phyloP scores from a whole-genome alignment of 2,888 invertebrate species.

The Eristalis intricaria region DNA sequence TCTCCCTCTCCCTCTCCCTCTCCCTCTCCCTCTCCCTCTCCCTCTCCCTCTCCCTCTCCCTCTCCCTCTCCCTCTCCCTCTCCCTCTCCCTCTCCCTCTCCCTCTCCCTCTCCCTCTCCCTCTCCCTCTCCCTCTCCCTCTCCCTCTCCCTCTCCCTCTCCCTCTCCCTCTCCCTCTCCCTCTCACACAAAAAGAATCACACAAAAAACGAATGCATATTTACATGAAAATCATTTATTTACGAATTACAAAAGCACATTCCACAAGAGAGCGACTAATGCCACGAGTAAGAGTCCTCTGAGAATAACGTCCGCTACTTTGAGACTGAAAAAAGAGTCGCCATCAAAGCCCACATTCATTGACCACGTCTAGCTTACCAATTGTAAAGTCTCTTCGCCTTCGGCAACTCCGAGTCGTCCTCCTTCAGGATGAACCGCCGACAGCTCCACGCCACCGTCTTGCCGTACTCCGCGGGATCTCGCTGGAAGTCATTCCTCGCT shows the following conservation, averaged over 20 bases:
- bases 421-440: conserved; percentile 57
- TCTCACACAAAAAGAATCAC: too few species aligned
- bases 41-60: too few species aligned
- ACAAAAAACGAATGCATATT: too few species aligned
- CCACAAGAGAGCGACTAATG: neutral
- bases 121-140: too few species aligned
- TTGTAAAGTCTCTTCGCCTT: conserved; percentile 39
- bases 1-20: too few species aligned
- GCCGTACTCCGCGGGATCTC: conserved; percentile 44
- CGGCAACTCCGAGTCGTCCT: conserved; percentile 39
- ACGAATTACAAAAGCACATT: neutral
- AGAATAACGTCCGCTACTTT: conserved; percentile 16
- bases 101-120: too few species aligned
- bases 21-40: too few species aligned
- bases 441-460: conserved; percentile 48
- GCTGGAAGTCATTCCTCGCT: conserved; percentile 16
- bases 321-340: neutral
- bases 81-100: too few species aligned
- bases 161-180: too few species aligned
- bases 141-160: too few species aligned
- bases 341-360: neutral
- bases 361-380: conserved; percentile 4
- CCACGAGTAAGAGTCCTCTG: neutral
- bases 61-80: too few species aligned
- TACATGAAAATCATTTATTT: neutral